phyloP scores from a whole-genome alignment of 2,888 invertebrate species.

The Euzophera pinguis region DNA sequence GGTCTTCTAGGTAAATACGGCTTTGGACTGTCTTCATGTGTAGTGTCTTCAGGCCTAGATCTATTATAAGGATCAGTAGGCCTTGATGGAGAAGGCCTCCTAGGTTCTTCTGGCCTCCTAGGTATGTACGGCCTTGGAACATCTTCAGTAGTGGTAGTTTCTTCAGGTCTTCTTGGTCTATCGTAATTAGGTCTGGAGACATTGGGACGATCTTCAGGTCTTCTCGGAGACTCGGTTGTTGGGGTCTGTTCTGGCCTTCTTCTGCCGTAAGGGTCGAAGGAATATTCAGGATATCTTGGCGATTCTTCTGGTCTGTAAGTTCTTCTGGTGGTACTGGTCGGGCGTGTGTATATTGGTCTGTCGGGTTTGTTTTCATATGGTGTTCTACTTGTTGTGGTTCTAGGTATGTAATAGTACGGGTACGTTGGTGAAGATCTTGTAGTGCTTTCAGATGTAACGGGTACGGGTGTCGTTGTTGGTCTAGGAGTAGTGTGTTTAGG shows the following conservation, averaged over 20 bases:
- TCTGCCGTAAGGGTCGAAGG: not conserved
- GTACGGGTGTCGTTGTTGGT: conserved; percentile 13
- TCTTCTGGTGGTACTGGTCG: conserved; percentile 24
- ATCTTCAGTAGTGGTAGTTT: conserved; percentile 3
- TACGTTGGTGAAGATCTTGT: conserved; percentile 18
- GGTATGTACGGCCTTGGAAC: conserved; percentile 8
- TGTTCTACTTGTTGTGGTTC: conserved; percentile 24
- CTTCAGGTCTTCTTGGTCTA: conserved; percentile 7
- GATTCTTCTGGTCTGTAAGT: conserved; percentile 24
- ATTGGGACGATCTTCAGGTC: conserved; percentile 18
- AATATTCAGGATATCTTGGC: conserved; percentile 18
- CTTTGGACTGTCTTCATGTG: conserved; percentile 14
- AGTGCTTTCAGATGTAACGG: conserved; percentile 15
- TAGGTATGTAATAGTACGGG: conserved; percentile 19
- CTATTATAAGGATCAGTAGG: conserved; percentile 10
- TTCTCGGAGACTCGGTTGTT: conserved; percentile 8
- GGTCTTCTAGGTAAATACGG: conserved; percentile 25
- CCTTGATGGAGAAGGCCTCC: conserved; percentile 11
- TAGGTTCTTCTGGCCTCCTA: conserved; percentile 13
- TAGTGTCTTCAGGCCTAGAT: conserved; percentile 11
- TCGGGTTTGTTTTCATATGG: conserved; percentile 26
- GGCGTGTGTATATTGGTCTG: conserved; percentile 15
- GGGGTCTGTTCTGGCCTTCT: not conserved
- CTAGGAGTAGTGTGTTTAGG: conserved; percentile 19
- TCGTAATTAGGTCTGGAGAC: conserved; percentile 18